phyloP scores from a whole-genome alignment of 2,888 invertebrate species.

The Auanema sp. region DNA sequence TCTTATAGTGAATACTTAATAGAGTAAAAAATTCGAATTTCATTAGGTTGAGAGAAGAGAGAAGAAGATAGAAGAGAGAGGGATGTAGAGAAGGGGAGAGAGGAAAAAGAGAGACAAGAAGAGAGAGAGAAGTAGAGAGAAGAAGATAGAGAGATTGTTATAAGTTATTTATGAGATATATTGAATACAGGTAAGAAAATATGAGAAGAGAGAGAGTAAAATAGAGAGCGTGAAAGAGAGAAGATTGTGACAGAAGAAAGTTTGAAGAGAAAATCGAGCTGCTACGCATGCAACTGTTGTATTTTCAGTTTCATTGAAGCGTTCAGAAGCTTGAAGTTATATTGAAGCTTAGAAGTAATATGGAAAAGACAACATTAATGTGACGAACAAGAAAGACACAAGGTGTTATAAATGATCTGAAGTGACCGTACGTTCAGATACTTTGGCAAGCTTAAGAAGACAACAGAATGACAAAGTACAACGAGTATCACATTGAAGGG shows the following conservation, averaged over 20 bases:
- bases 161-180: too few species aligned
- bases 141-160: too few species aligned
- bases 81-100: slow-evolving; percentile 12
- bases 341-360: slow-evolving; percentile 2
- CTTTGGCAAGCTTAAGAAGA: too few species aligned
- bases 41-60: slow-evolving; percentile 12
- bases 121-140: slow-evolving; percentile 14
- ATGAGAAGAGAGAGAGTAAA: slow-evolving; percentile 12
- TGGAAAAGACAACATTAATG: not conserved
- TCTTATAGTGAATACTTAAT: not conserved
- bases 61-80: slow-evolving; percentile 17
- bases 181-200: slow-evolving; percentile 5
- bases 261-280: not conserved
- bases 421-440: too few species aligned
- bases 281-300: not conserved
- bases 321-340: not conserved
- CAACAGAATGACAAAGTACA: too few species aligned
- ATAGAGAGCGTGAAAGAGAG: not conserved
- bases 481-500: too few species aligned
- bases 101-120: slow-evolving; percentile 14
- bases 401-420: too few species aligned
- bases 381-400: not conserved
- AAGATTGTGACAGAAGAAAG: slow-evolving; percentile 1
- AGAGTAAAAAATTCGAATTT: too few species aligned
- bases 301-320: slow-evolving; percentile 3